Evolutionary conservation across 2,113 vertebrate genomes (phyloP).

Genomic region (Gnathonemus longibarbis): DNA sequence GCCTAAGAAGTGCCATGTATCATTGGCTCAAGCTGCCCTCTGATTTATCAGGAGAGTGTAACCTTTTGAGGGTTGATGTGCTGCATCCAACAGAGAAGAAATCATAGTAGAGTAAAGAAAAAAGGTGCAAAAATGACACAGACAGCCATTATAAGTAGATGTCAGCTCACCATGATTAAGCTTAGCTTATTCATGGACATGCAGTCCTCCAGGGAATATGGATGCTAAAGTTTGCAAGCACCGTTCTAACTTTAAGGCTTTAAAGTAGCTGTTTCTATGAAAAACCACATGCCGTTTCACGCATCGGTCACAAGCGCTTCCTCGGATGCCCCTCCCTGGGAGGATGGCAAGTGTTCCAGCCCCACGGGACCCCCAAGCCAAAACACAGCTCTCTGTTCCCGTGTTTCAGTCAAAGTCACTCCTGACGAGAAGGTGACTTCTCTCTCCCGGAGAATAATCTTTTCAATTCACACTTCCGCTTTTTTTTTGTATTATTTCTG

Average conservation of each 20-base stretch:
- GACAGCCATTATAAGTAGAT: not conserved
- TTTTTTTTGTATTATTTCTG: not conserved
- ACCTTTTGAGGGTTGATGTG: not conserved
- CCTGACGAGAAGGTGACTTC: not conserved
- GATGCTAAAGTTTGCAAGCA: not conserved
- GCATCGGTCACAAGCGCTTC: not conserved
- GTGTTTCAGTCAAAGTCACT: not conserved
- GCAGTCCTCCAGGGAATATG: not conserved
- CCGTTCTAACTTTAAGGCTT: not conserved
- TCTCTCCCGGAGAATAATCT: conserved; percentile 1
- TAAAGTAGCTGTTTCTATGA: not conserved
- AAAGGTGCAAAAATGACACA: not conserved
- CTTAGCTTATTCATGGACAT: not conserved
- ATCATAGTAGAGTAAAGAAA: not conserved
- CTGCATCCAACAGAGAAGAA: not conserved
- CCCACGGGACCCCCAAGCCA: not conserved
- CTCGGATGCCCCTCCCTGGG: not conserved
- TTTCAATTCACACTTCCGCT: conserved; percentile 17
- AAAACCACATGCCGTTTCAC: not conserved
- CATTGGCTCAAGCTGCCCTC: not conserved
- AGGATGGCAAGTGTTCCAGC: not conserved
- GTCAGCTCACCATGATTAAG: not conserved
- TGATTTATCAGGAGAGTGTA: not conserved
- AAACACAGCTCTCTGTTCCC: not conserved
- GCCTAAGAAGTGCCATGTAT: not conserved